These are phyloP conservation scores for Euzetes globulus DNA, from an alignment of 2,888 invertebrate species.

Conservation along the genomic window DNA sequence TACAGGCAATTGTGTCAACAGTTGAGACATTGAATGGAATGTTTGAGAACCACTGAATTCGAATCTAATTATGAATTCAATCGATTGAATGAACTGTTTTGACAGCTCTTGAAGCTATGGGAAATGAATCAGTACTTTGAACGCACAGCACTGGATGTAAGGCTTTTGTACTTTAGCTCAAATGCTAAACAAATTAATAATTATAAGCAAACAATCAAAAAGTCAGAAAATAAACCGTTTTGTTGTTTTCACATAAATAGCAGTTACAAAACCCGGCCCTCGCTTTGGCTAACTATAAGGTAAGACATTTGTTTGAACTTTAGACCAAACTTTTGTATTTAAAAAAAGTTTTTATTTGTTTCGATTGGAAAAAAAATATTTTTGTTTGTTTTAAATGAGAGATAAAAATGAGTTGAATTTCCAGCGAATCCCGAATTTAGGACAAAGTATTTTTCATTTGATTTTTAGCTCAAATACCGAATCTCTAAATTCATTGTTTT, in stretches of 20 bases:
- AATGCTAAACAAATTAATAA: conserved; percentile 23
- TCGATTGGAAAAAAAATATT: neutral
- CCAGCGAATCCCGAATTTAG: conserved; percentile 25
- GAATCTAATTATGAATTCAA: neutral
- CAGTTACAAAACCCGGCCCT: conserved; percentile 49
- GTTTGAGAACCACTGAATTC: conserved; percentile 11
- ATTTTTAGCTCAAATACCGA: conserved; percentile 2
- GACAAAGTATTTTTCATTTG: conserved; percentile 14
- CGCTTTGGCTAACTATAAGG: conserved; percentile 47
- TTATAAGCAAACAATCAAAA: conserved; percentile 6
- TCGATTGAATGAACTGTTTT: conserved; percentile 27
- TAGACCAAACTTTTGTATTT: neutral
- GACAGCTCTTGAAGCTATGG: conserved; percentile 77
- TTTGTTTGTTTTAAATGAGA: neutral
- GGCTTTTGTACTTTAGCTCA: conserved; percentile 36
- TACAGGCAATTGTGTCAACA: neutral
- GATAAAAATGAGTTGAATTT: conserved; percentile 26
- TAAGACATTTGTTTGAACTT: conserved; percentile 39
- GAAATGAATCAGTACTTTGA: conserved; percentile 69
- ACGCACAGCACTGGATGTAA: conserved; percentile 53
- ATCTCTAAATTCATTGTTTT: conserved; percentile 14
- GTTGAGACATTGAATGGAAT: neutral
- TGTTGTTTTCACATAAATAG: conserved; percentile 42
- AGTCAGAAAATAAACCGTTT: conserved; percentile 3
- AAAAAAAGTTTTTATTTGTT: neutral